A percentile compares a stretch with the other conserved stretches of the same genome.
phyloP scores from a whole-genome alignment of 2,113 vertebrate species.

The Notechis scutatus region DNA sequence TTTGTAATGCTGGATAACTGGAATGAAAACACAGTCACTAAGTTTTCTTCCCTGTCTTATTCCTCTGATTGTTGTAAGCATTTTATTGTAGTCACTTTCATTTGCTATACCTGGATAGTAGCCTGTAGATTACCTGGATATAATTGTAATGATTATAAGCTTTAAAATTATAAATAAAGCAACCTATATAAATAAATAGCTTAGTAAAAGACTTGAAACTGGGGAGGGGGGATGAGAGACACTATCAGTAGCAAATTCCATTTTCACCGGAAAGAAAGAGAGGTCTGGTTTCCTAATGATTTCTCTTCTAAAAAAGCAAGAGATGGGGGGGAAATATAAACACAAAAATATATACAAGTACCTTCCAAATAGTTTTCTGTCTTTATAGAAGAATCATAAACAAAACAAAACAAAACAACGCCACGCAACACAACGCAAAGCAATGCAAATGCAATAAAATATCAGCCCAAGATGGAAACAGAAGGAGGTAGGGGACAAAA shows the following conservation, averaged over 20 bases:
- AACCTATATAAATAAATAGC: not conserved
- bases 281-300: not conserved
- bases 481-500: not conserved
- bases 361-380: not conserved
- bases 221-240: not conserved
- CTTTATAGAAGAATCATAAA: not conserved
- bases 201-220: not conserved
- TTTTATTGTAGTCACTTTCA: not conserved
- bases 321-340: not conserved
- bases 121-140: not conserved
- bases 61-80: not conserved
- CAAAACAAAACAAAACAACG: not conserved
- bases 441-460: not conserved
- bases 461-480: not conserved
- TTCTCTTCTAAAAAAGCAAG: not conserved
- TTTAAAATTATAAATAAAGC: not conserved
- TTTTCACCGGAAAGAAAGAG: not conserved
- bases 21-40: not conserved
- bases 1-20: not conserved
- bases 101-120: not conserved
- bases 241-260: not conserved
- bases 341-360: not conserved
- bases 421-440: not conserved
- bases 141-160: not conserved
- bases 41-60: not conserved